Percentiles rank a stretch among this genome's conserved stretches.
Evolutionary conservation across 2,888 invertebrate genomes (phyloP).

Genomic region (Oscheius sp.): DNA sequence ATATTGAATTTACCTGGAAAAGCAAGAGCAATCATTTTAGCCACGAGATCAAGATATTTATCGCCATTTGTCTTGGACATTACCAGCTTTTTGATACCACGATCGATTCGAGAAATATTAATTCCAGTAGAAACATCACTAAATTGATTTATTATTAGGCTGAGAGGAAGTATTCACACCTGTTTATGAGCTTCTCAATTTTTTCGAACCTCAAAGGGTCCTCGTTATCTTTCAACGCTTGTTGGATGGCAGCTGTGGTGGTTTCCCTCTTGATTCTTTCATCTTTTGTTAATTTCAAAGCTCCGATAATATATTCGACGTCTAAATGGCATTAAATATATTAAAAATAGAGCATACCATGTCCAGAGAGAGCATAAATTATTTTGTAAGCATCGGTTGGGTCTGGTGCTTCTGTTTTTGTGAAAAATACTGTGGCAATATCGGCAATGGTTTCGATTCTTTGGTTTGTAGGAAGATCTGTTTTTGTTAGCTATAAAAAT

Average conservation of each 20-base stretch:
- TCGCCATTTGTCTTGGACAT: not conserved
- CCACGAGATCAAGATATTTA: not conserved
- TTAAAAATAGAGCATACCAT: not conserved
- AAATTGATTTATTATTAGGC: not conserved
- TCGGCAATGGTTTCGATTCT: not conserved
- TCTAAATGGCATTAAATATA: not conserved
- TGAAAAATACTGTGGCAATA: slow-evolving; percentile 14
- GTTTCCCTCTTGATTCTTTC: not conserved
- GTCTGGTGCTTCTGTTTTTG: slow-evolving; percentile 1
- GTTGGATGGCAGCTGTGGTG: slow-evolving; percentile 4
- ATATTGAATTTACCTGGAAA: slow-evolving; percentile 4
- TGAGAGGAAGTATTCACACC: slow-evolving; percentile 7
- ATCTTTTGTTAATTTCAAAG: not conserved
- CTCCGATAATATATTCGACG: slow-evolving; percentile 1
- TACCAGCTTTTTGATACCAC: not conserved
- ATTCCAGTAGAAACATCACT: not conserved
- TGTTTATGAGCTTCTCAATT: slow-evolving; percentile 11
- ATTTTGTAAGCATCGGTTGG: slow-evolving; percentile 1
- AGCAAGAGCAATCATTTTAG: slow-evolving; percentile 5
- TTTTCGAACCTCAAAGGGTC: slow-evolving; percentile 21
- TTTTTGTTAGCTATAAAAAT: not conserved
- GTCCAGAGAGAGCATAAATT: not conserved
- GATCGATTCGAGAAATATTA: slow-evolving; percentile 3
- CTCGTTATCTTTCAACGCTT: not conserved
- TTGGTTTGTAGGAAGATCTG: not conserved